A percentile compares a stretch with the other conserved stretches of the same genome.
Evolutionary conservation across 2,113 vertebrate species (phyloP).

Genomic region (Nothocercus nigrocapillus): DNA sequence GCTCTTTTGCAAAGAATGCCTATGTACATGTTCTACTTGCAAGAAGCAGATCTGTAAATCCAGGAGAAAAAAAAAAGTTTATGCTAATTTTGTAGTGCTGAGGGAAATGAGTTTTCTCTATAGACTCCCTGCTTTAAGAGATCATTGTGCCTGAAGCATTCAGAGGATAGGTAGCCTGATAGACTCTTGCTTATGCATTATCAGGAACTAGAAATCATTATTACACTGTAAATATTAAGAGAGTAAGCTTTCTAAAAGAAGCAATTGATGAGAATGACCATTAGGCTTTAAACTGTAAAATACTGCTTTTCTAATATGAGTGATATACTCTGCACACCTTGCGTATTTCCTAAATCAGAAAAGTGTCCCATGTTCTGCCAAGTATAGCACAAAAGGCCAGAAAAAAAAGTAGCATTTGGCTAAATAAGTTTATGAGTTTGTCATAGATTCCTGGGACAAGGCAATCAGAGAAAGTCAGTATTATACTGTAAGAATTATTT

Average conservation of each 20-base stretch:
- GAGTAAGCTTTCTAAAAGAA: neutral
- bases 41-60: neutral
- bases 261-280: neutral
- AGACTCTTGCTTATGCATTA: neutral
- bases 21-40: accelerated
- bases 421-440: neutral
- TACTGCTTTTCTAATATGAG: neutral
- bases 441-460: neutral
- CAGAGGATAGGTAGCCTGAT: neutral
- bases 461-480: neutral
- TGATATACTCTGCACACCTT: neutral
- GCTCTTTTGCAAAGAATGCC: neutral
- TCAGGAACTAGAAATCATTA: neutral
- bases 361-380: accelerated
- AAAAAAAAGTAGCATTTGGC: neutral
- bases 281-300: neutral
- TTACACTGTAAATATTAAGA: neutral
- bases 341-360: neutral
- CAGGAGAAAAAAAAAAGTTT: neutral
- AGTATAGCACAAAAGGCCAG: neutral
- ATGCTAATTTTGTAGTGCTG: neutral
- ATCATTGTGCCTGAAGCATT: neutral
- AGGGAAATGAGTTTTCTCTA: neutral
- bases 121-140: neutral
- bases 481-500: neutral